A percentile compares a stretch with the other conserved stretches of the same genome.
These are phyloP conservation scores for Liodrosophila aerea DNA, from an alignment of 2,888 invertebrate genomes.

Conservation along the genomic window DNA sequence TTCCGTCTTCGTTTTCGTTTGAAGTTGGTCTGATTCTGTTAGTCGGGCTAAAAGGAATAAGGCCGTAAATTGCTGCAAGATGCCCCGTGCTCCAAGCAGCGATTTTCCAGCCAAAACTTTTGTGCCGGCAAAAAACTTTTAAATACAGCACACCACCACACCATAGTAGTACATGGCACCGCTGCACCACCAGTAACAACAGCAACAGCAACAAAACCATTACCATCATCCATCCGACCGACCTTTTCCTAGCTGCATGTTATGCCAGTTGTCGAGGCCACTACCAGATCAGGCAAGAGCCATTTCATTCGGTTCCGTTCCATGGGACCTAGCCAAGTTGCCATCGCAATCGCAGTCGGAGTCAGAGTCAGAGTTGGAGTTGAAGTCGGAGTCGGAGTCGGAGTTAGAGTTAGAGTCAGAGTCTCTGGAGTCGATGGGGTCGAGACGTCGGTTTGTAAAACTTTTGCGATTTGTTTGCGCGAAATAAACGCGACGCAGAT, in stretches of 20 bases:
- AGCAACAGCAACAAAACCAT: no score
- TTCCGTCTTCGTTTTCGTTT: conserved; percentile 28
- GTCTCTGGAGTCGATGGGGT: conserved; percentile 27
- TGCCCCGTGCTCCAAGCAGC: conserved; percentile 44
- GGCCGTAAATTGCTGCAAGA: conserved; percentile 75
- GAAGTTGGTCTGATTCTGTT: conserved; percentile 40
- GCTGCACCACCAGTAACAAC: no score
- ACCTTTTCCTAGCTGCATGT: conserved; percentile 24
- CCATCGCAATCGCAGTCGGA: no score
- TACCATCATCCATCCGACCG: no score
- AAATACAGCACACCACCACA: conserved; percentile 47
- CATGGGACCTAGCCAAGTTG: no score
- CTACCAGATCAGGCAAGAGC: conserved; percentile 31
- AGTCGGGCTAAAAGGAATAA: conserved; percentile 27
- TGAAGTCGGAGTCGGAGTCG: no score
- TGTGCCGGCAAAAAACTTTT: conserved; percentile 64
- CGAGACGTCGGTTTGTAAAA: conserved; percentile 61
- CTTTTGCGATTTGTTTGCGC: conserved; percentile 74
- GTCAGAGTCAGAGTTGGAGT: no score
- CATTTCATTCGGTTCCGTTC: conserved; percentile 27
- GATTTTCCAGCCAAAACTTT: conserved; percentile 55
- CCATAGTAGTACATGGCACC: no score
- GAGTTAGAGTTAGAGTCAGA: not conserved
- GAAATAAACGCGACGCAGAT: conserved; percentile 74
- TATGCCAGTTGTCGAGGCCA: conserved; percentile 33